Evolutionary conservation across 2,113 vertebrate species (phyloP).

Genomic region (Lonchura striata): DNA sequence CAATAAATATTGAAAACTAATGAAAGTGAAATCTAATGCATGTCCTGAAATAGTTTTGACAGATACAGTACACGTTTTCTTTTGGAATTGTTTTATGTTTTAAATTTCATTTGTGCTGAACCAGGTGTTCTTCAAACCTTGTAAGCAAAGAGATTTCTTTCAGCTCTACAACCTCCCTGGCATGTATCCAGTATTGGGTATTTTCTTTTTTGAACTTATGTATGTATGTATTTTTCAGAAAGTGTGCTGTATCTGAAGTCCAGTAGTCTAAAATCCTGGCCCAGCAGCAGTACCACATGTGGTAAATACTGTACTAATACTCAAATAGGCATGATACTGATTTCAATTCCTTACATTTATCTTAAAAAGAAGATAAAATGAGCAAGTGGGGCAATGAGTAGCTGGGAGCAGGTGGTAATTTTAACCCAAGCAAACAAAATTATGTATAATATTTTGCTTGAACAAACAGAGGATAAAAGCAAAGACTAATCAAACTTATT

Average conservation of each 20-base stretch:
- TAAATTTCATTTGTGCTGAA: not conserved
- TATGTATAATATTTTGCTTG: not conserved
- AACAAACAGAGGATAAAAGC: not conserved
- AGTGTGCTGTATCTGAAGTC: not conserved
- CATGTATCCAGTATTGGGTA: not conserved
- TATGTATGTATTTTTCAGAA: not conserved
- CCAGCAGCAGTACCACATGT: not conserved
- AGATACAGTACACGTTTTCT: not conserved
- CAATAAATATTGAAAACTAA: not conserved
- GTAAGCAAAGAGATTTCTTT: not conserved
- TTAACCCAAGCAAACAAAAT: not conserved
- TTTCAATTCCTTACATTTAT: not conserved
- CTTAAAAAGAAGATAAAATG: not conserved
- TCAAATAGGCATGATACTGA: not conserved
- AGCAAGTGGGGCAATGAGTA: not conserved
- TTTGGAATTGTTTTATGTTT: not conserved
- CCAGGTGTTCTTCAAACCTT: not conserved
- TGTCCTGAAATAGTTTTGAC: not conserved
- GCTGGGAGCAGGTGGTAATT: not conserved
- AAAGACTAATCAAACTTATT: not conserved
- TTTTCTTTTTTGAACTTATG: not conserved
- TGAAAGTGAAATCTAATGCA: not conserved
- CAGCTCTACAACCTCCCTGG: not conserved
- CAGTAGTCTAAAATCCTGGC: not conserved
- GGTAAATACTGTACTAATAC: not conserved